Evolutionary conservation across 2,888 invertebrate genomes (phyloP), one percentile per base, ranked within the genome.

Genomic region (Ophraella communa): DNA sequence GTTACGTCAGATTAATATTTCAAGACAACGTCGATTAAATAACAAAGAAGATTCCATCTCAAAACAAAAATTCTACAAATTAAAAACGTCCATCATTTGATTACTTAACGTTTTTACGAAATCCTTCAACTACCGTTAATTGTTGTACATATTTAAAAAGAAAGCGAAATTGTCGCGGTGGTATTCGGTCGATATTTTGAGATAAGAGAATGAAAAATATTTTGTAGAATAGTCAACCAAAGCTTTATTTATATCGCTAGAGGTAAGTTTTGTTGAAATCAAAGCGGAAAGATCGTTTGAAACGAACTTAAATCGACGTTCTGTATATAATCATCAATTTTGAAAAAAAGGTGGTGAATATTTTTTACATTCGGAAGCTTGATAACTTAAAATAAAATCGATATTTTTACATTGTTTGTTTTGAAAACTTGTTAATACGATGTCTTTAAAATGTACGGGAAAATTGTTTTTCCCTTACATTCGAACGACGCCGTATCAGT

Each of bases 1-100:
- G 97, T 70, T 98, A 92, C 84, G 91, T 96, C 76, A 91, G 94
- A 74, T 91, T 99, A 82, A 98, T 99, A 84, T 99, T 98, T 87
- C 98, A 98, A 86, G 97, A 97, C 86, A 94, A 96, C 86, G 91
- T 95, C 82, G 95, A 95, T 86, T 95, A 88, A 85, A 71, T 51
- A 33, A 4, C 21, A 45, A 45, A 45, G 11, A 45, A 11, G 4
- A 21, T 20, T 14, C 45, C 18, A 21, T 45, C 21, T 21, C 45
- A 20, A 45, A 21, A 45, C 21, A 45, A 0, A 11, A 11, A 21
- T 45, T 1, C 45, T 45, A 21, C 21, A 21, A 45, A n/a, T n/a
- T n/a, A n/a, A 45, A 20, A 20, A 4, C 3, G 4, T 3, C 17
- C 1, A 0, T 27, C 1, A 27, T 27, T 27, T 8, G n/a, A n/a